Evolutionary conservation across 2,797 vertebrate species (phyloP).

Genomic region (Lophotriccus pileatus): DNA sequence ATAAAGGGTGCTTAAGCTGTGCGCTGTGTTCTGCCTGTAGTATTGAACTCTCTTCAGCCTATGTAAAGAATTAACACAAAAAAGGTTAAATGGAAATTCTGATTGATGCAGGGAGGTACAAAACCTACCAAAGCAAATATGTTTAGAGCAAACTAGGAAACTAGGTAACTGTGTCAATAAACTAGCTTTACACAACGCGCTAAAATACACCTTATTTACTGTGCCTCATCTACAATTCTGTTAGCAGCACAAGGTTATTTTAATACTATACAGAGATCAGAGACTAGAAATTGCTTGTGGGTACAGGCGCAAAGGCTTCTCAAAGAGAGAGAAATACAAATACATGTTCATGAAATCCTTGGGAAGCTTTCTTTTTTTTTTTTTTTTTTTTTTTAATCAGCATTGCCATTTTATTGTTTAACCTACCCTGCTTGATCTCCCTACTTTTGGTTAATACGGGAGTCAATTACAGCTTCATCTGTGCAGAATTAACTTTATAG

Average conservation of each 20-base stretch:
- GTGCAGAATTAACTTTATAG: constrained; percentile 80
- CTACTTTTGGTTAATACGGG: constrained; percentile 71
- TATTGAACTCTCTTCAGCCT: neutral
- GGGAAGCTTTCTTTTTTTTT: neutral
- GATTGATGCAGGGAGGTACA: neutral
- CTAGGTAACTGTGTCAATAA: neutral
- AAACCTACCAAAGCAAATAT: neutral
- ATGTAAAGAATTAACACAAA: neutral
- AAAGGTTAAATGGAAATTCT: constrained; percentile 1
- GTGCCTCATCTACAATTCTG: neutral
- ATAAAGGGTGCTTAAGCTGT: neutral
- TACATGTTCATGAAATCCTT: constrained; percentile 4
- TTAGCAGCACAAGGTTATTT: constrained; percentile 32
- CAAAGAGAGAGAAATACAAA: constrained; percentile 48
- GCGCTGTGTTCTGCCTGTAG: neutral
- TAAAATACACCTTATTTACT: neutral
- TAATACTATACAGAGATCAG: neutral
- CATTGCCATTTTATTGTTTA: constrained; percentile 64
- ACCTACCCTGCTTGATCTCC: constrained; percentile 65
- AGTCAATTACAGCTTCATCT: constrained; percentile 80
- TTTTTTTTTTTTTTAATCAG: constrained; percentile 64
- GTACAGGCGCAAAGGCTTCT: neutral
- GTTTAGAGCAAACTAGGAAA: neutral
- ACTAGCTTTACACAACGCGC: neutral
- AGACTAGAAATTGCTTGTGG: neutral